phyloP scores from a whole-genome alignment of 2,797 vertebrate species.

The Furcifer pardalis region DNA sequence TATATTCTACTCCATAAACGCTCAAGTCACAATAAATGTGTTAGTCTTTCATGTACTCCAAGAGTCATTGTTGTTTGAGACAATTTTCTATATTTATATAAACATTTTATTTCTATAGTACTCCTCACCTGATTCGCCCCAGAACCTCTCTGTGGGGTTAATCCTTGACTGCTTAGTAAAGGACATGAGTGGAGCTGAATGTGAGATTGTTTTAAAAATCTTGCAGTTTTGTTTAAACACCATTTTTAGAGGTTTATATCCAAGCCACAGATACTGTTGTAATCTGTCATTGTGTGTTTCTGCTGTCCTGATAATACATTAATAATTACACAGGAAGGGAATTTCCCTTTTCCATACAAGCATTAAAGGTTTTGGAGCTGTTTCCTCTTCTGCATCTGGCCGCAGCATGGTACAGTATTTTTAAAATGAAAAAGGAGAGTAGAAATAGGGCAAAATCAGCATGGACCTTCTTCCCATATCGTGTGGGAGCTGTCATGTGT shows the following conservation, averaged over 20 bases:
- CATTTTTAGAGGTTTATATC: neutral
- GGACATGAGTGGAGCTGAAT: neutral
- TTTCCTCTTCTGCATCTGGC: neutral
- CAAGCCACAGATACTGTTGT: conserved; percentile 10
- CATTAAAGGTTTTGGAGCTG: neutral
- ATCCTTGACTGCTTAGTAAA: neutral
- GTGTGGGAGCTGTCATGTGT: no score
- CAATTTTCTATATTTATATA: neutral
- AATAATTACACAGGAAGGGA: neutral
- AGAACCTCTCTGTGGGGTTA: neutral
- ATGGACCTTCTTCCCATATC: neutral
- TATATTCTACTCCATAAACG: neutral
- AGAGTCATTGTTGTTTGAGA: neutral
- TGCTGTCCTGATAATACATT: neutral
- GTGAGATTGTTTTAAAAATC: neutral
- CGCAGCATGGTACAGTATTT: no score
- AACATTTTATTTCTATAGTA: neutral
- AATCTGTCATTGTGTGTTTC: neutral
- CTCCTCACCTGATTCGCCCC: neutral
- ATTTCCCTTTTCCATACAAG: neutral
- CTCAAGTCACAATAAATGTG: neutral
- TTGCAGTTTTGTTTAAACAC: neutral
- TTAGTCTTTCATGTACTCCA: neutral
- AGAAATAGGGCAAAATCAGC: neutral
- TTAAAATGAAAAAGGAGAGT: neutral